Evolutionary conservation across 1,140 invertebrate genomes (phyloP).

Genomic region (Drosophila yakuba): DNA sequence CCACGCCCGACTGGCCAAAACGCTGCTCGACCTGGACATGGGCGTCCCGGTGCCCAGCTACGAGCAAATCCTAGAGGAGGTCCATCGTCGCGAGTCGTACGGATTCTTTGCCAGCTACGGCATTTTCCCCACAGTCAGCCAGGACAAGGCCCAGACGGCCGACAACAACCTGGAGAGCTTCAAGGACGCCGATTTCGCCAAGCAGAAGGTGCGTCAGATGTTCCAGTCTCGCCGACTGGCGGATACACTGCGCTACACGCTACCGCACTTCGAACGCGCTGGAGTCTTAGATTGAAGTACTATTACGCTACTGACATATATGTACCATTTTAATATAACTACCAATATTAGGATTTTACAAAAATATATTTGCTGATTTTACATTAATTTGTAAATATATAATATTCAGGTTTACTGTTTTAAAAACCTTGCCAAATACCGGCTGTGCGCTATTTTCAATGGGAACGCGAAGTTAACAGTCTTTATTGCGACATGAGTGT

Average conservation of each 20-base stretch:
- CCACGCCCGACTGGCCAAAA: slow-evolving; percentile 55
- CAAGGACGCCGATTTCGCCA: slow-evolving; percentile 64
- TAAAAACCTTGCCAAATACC: no score
- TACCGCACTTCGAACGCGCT: slow-evolving; percentile 68
- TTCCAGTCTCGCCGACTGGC: slow-evolving; percentile 55
- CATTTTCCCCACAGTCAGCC: slow-evolving; percentile 70
- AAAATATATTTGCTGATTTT: no score
- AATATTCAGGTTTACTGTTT: no score
- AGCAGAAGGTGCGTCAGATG: slow-evolving; percentile 67
- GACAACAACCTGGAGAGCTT: slow-evolving; percentile 77
- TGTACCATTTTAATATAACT: no score
- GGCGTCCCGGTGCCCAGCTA: slow-evolving; percentile 72
- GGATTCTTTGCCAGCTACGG: slow-evolving; percentile 75
- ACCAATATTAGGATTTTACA: no score
- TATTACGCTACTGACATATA: background rate
- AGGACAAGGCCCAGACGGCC: slow-evolving; percentile 65
- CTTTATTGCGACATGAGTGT: no score
- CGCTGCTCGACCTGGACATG: slow-evolving; percentile 71
- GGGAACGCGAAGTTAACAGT: no score
- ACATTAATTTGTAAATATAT: no score
- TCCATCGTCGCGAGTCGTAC: slow-evolving; percentile 74
- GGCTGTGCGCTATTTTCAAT: no score
- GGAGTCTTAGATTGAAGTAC: slow-evolving; percentile 52
- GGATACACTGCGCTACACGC: slow-evolving; percentile 66
- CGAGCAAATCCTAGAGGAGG: slow-evolving; percentile 72